Conservation (phyloP, 2,113 vertebrate species). For the Pseudolaguvia tuberculata region DNA sequence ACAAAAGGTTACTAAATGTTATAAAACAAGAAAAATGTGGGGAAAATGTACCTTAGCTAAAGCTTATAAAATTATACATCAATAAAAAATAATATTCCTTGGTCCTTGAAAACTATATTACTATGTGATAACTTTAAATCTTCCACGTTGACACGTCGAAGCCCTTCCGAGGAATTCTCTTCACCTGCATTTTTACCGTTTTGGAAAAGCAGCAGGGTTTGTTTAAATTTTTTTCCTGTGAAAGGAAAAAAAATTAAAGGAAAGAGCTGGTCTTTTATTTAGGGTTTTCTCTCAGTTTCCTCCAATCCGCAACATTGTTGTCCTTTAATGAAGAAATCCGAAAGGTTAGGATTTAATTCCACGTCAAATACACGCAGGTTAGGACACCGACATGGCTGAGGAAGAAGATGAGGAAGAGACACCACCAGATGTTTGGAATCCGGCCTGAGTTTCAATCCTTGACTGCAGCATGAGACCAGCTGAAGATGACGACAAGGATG, state of each 20-base stretch:
- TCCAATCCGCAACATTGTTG: background rate
- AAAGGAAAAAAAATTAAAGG: background rate
- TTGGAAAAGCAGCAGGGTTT: background rate
- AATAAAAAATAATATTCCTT: conserved; percentile 77
- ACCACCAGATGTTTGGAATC: conserved; percentile 76
- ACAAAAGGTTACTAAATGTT: conserved; percentile 83
- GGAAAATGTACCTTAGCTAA: conserved; percentile 94
- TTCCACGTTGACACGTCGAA: conserved; percentile 32
- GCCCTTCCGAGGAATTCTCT: conserved; percentile 21
- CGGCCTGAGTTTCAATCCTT: conserved; percentile 66
- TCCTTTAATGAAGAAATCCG: conserved; percentile 5
- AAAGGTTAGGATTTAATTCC: background rate
- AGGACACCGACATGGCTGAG: conserved; percentile 82
- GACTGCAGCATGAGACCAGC: conserved; percentile 48
- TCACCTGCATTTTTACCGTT: background rate
- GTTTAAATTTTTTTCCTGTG: background rate
- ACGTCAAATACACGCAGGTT: conserved; percentile 66
- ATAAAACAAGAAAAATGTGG: conserved; percentile 80
- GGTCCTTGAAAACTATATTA: conserved; percentile 92
- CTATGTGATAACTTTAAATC: conserved; percentile 44
- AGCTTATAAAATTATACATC: conserved; percentile 85
- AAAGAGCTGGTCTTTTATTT: conserved; percentile 5
- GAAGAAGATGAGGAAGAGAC: conserved; percentile 71
- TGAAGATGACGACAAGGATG: conserved; percentile 61
- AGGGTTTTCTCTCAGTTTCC: background rate